Base-by-base conservation (phyloP, 2,113 vertebrate species). In the Oreochromis niloticus region DNA sequence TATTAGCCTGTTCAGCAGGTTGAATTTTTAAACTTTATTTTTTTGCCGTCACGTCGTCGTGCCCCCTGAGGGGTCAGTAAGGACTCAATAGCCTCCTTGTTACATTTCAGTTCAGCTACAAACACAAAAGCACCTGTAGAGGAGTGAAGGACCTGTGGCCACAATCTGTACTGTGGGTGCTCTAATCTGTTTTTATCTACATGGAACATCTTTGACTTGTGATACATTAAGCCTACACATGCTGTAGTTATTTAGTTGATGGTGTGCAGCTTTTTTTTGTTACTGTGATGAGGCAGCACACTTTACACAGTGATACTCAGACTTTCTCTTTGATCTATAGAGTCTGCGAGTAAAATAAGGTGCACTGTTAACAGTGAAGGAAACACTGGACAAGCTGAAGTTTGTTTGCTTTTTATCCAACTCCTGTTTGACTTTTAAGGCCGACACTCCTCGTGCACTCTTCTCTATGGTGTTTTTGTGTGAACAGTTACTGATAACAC, bases 1-100 rank as follows among this genome's bases (percentile, higher is more conserved):
- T 95, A 94, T 92, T 39, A 90, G 84, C 88, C 87, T 90, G 57
- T 85, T 85, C 48, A 87, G 36, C 88, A 87, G 93, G 90, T 92
- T 73, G 34, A 92, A 87, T 82, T 54, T 89, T 90, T 24, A 19
- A 48, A 30, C 61, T 30, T 91, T 92, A 8, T 54, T 84, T 91
- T 73, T 50, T 78, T 78, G 6, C 14, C 46, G 66, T 89, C 81
- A 7, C 10, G 10, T 86, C 5, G 13, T 52, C 11, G 4, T 41
- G 24, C 54, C 13, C 24, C 11, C 19, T 52, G 14, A 17, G 55
- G 50, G 50, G 55, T 83, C 87, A 84, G 73, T 48, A 54, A 85
- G 73, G 83, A 93, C 71, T 86, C 22, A 7, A 85, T 43, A n/a
- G 68, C 75, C 9, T 87, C n/a, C 19, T 87, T 5, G 17, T 91